These are phyloP conservation scores for Sinocyclocheilus grahami DNA, from an alignment of 2,113 vertebrate genomes.

Conservation along the genomic window DNA sequence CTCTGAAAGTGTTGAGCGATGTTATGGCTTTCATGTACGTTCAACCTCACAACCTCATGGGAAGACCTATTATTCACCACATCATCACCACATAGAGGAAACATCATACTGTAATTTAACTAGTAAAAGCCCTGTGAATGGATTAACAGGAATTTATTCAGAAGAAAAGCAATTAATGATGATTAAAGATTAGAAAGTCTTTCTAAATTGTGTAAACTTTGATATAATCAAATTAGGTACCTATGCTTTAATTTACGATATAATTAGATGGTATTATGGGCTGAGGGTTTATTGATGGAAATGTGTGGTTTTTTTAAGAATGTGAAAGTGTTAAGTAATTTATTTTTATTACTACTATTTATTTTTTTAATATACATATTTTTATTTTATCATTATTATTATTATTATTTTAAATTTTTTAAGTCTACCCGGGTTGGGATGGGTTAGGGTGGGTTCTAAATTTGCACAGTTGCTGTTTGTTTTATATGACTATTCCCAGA, in stretches of 20 bases:
- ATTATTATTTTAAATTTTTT: too few species aligned
- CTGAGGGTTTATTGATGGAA: background rate
- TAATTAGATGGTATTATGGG: background rate
- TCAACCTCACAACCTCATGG: slow-evolving; percentile 11
- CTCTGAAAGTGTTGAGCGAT: background rate
- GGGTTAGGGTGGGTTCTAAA: too few species aligned
- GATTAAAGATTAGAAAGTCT: background rate
- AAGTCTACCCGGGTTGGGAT: too few species aligned
- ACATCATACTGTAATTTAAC: background rate
- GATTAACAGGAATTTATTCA: background rate
- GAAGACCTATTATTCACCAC: background rate
- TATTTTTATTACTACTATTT: too few species aligned
- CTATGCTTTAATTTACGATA: background rate
- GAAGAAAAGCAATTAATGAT: background rate
- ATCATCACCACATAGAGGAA: background rate
- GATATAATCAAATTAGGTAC: background rate
- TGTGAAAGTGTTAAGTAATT: background rate
- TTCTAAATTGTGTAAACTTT: background rate
- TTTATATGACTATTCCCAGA: too few species aligned
- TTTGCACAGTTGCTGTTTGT: too few species aligned
- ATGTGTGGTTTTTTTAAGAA: background rate
- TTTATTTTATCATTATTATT: too few species aligned
- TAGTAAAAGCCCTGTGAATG: background rate
- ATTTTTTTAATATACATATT: too few species aligned
- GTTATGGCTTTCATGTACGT: background rate